phyloP scores from a whole-genome alignment of 2,797 vertebrate species.

The Characodon lateralis region DNA sequence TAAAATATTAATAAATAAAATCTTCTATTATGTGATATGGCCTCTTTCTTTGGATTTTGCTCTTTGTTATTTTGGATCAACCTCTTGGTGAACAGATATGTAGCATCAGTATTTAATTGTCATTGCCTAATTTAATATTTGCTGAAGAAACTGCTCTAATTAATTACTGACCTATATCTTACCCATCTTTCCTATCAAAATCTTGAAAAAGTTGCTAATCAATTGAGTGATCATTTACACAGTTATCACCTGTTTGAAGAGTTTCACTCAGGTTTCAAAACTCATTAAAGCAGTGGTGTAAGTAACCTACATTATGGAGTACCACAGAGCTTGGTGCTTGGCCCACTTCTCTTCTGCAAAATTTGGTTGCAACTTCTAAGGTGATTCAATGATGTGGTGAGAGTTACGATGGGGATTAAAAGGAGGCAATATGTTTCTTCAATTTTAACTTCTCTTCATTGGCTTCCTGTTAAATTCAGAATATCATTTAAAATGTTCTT shows the following conservation, averaged over 20 bases:
- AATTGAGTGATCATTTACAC: not conserved
- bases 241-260: not conserved
- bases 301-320: not conserved
- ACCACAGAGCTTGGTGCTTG: too few relatives aligned
- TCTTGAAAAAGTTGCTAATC: not conserved
- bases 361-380: not conserved
- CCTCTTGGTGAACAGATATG: not conserved
- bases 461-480: not conserved
- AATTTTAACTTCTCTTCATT: not conserved
- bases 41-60: not conserved
- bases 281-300: not conserved
- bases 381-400: not conserved
- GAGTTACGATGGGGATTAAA: too few relatives aligned
- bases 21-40: not conserved
- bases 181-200: not conserved
- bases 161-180: not conserved
- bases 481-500: not conserved
- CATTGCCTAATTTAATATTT: not conserved
- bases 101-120: not conserved
- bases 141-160: not conserved
- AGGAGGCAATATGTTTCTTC: too few relatives aligned
- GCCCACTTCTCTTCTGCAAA: not conserved
- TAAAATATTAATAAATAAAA: slow-evolving; percentile 3
- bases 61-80: not conserved
- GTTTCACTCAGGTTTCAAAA: not conserved